A percentile compares a stretch with the other conserved stretches of the same genome.
Conservation (phyloP, 2,797 vertebrate species). For the Erpetoichthys calabaricus region DNA sequence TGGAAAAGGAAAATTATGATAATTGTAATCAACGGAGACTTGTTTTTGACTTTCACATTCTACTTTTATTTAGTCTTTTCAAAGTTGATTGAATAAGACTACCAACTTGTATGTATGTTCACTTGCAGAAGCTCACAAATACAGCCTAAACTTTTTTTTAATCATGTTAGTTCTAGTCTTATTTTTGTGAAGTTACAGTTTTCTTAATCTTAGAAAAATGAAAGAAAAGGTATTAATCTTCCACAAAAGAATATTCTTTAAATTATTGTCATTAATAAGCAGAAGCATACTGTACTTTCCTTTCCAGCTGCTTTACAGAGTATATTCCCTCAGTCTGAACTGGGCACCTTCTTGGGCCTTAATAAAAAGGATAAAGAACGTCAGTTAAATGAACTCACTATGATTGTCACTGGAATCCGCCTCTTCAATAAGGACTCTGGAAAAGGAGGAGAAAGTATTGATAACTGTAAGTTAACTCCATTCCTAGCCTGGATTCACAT, state of each 20-base stretch:
- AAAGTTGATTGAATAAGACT: not conserved
- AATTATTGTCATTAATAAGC: too few species aligned
- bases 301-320: slow-evolving; percentile 74
- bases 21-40: not conserved
- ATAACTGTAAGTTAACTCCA: slow-evolving; percentile 46
- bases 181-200: too few species aligned
- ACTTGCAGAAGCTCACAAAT: too few species aligned
- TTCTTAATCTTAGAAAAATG: too few species aligned
- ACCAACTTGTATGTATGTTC: too few species aligned
- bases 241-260: too few species aligned
- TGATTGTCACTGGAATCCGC: slow-evolving; percentile 70
- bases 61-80: not conserved
- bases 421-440: slow-evolving; percentile 68
- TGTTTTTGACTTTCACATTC: not conserved
- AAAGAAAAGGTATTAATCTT: too few species aligned
- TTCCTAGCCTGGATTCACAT: not conserved
- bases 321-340: slow-evolving; percentile 63
- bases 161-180: too few species aligned
- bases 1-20: not conserved
- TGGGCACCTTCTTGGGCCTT: slow-evolving; percentile 62
- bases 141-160: too few species aligned
- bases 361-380: slow-evolving; percentile 67
- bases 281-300: slow-evolving; percentile 3
- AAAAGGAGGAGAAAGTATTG: slow-evolving; percentile 51
- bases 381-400: slow-evolving; percentile 61